Conservation (phyloP, 1,140 invertebrate species). For the Hormaphis cornu region DNA sequence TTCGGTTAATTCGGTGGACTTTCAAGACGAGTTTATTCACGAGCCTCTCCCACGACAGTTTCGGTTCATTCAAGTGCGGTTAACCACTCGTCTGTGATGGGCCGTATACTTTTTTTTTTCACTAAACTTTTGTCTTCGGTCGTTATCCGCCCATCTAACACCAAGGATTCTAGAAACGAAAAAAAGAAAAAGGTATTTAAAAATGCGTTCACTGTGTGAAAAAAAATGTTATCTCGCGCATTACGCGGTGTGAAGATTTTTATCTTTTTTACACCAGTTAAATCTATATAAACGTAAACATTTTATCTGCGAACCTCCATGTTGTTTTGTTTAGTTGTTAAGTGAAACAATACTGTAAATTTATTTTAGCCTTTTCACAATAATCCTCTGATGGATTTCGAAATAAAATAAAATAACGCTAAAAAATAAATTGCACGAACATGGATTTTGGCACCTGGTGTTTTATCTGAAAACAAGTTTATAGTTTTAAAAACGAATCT, state of each 20-base stretch:
- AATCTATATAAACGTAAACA: too few relatives aligned
- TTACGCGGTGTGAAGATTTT: too few relatives aligned
- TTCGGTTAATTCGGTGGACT: conserved; percentile 6
- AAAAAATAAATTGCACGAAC: too few relatives aligned
- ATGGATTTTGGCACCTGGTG: too few relatives aligned
- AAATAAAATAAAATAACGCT: too few relatives aligned
- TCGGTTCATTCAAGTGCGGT: conserved; percentile 20
- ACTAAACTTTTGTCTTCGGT: conserved; percentile 4
- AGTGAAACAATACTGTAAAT: too few relatives aligned
- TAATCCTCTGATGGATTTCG: too few relatives aligned
- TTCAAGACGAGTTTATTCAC: conserved; percentile 5
- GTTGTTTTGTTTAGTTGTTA: too few relatives aligned
- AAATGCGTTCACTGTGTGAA: conserved; percentile 3
- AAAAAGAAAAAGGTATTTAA: not conserved
- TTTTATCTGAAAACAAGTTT: too few relatives aligned
- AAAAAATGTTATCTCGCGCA: not conserved
- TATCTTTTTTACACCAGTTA: not conserved
- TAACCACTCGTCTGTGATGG: conserved; percentile 7
- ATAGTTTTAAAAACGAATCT: too few relatives aligned
- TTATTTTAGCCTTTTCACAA: too few relatives aligned
- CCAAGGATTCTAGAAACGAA: not conserved
- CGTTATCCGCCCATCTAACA: not conserved
- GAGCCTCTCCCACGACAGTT: conserved; percentile 2
- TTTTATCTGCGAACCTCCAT: too few relatives aligned
- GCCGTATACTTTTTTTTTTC: not conserved